phyloP scores from a whole-genome alignment of 2,888 invertebrate species.

The Drosophila lutescens region DNA sequence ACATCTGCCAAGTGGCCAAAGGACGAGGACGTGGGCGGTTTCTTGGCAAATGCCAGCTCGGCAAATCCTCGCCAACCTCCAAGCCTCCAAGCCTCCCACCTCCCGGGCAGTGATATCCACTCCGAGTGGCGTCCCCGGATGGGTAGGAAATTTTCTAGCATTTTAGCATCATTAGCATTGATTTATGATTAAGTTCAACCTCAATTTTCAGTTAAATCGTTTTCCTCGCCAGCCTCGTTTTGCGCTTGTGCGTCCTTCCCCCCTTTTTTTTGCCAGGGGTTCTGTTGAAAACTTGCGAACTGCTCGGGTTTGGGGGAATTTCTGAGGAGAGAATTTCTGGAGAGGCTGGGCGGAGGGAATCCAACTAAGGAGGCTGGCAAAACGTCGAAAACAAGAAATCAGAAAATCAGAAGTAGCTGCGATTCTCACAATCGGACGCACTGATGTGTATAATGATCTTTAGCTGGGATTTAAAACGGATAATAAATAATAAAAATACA shows the following conservation, averaged over 20 bases:
- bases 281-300: slow-evolving; percentile 35
- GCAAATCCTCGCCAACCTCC: slow-evolving; percentile 59
- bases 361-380: slow-evolving; percentile 48
- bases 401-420: slow-evolving; percentile 80
- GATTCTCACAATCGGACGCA: slow-evolving; percentile 82
- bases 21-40: slow-evolving; percentile 26
- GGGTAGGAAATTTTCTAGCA: slow-evolving; percentile 75
- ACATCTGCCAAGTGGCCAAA: slow-evolving; percentile 71
- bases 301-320: slow-evolving; percentile 15
- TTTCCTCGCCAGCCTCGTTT: slow-evolving; percentile 62
- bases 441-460: slow-evolving; percentile 82
- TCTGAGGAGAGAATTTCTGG: not conserved
- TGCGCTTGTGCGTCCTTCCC: slow-evolving; percentile 28
- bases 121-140: slow-evolving; percentile 56
- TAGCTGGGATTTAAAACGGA: slow-evolving; percentile 77
- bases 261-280: slow-evolving; percentile 9
- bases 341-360: not conserved
- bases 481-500: slow-evolving; percentile 82
- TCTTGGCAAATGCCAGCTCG: slow-evolving; percentile 71
- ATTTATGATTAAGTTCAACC: slow-evolving; percentile 84
- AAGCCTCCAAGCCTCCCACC: not conserved
- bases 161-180: slow-evolving; percentile 84
- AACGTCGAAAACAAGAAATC: slow-evolving; percentile 73
- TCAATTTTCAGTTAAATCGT: slow-evolving; percentile 83
- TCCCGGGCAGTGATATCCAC: slow-evolving; percentile 67